A percentile compares a stretch with the other conserved stretches of the same genome.
phyloP scores from a whole-genome alignment of 2,888 invertebrate genomes.

The Cantharis nigra region DNA sequence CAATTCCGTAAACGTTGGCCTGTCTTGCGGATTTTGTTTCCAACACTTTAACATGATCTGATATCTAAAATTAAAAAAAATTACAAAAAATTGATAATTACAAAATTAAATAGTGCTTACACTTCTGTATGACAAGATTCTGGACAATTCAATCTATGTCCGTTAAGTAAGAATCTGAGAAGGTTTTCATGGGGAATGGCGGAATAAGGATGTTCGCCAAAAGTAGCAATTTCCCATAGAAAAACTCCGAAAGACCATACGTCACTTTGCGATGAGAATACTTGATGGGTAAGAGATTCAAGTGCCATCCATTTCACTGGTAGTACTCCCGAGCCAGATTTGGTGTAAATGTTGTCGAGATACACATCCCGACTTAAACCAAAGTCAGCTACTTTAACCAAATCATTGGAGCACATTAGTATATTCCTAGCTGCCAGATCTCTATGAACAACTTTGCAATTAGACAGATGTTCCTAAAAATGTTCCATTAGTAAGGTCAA shows the following conservation, averaged over 20 bases:
- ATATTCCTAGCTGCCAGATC: slow-evolving; percentile 88
- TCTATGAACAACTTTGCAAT: slow-evolving; percentile 80
- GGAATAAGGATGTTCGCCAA: slow-evolving; percentile 83
- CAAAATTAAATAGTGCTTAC: slow-evolving; percentile 59
- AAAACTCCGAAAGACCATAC: slow-evolving; percentile 93
- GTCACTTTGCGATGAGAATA: slow-evolving; percentile 85
- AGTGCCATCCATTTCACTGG: slow-evolving; percentile 91
- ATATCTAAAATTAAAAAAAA: slow-evolving; percentile 62
- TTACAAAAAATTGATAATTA: slow-evolving; percentile 3
- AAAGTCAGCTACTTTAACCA: slow-evolving; percentile 87
- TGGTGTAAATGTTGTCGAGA: slow-evolving; percentile 80
- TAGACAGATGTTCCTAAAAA: slow-evolving; percentile 75
- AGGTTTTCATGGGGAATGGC: slow-evolving; percentile 70
- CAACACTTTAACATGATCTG: slow-evolving; percentile 78
- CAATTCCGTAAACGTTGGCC: slow-evolving; percentile 74
- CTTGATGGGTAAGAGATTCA: slow-evolving; percentile 81
- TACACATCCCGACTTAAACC: slow-evolving; percentile 86
- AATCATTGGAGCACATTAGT: slow-evolving; percentile 75
- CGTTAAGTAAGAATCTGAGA: slow-evolving; percentile 69
- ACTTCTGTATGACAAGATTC: slow-evolving; percentile 71
- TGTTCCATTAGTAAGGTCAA: neutral
- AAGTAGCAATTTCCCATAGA: slow-evolving; percentile 84
- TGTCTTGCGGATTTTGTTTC: slow-evolving; percentile 66
- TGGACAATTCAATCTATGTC: slow-evolving; percentile 82
- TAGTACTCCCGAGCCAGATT: slow-evolving; percentile 76